Percentiles rank a stretch among this genome's conserved stretches.
Evolutionary conservation across 2,113 vertebrate species (phyloP).

Genomic region (Dissostichus mawsoni): DNA sequence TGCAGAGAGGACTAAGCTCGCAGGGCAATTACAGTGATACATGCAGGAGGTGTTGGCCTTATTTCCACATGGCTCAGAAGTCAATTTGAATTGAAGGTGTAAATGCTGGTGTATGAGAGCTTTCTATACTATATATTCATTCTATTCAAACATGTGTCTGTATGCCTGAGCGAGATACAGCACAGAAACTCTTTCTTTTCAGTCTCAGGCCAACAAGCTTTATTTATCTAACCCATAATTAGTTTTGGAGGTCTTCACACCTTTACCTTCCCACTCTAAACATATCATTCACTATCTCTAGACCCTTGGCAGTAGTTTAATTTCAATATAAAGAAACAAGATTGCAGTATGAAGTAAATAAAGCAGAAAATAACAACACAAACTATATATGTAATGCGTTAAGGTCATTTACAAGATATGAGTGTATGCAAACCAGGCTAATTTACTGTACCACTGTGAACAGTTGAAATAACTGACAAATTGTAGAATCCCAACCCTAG

Average conservation of each 20-base stretch:
- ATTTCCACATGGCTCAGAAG: slow-evolving; percentile 2
- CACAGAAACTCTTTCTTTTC: background rate
- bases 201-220: background rate
- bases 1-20: background rate
- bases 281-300: background rate
- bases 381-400: background rate
- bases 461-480: no score
- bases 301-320: background rate
- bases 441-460: no score
- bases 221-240: background rate
- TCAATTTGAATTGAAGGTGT: background rate
- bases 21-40: slow-evolving; percentile 12
- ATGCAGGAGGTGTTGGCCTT: slow-evolving; percentile 13
- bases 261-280: background rate
- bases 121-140: slow-evolving; percentile 11
- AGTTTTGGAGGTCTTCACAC: background rate
- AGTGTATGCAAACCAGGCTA: no score
- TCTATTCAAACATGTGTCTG: background rate
- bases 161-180: background rate
- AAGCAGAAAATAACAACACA: background rate
- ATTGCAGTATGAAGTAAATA: background rate
- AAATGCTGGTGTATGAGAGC: background rate
- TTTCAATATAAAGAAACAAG: background rate
- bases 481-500: no score
- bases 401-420: no score